Evolutionary conservation across 2,797 vertebrate species (phyloP), one percentile per base, ranked within the genome.

Genomic region (Chromis chromis): DNA sequence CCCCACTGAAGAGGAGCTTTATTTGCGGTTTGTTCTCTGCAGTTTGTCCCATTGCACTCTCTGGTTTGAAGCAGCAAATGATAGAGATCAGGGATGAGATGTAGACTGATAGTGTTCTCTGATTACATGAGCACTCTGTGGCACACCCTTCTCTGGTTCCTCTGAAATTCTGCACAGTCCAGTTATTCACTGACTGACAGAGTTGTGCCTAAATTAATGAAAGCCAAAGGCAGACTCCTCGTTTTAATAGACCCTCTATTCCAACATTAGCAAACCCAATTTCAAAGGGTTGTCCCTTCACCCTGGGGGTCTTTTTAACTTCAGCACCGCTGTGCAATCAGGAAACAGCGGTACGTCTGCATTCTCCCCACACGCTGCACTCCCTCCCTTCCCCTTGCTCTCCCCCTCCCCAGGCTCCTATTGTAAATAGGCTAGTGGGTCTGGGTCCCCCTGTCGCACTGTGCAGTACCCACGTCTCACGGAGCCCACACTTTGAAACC

Each of bases 401-500:
- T 22, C 36, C 13, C 11, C 63, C 33, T 74, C 68, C 24, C 60
- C 40, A 60, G 76, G 61, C 74, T 79, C 66, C 49, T 62, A 60
- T 72, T 82, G 76, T 86, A 90, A 90, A 81, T 85, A 85, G 85
- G 78, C 87, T 82, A 85, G 80, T 86, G 76, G 66, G 65, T 81
- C 83, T 81, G 76, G 68, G 78, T 83, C 71, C 69, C 68, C 57
- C 57, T 55, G 53, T 82, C 39, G 0, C 67, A 40, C 40, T 63
- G 73, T 65, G 53, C 24, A 8, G 4, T 39, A 70, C 67, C 52
- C 28, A 8, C 69, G 61, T 84, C 68, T 73, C 67, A 33, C 1
- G 11, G 50, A 83, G 66, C 31, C 40, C 44, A 65, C 25, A 53
- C 79, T 80, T 79, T 89, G 54, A 84, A 81, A 59, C 77, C 78